Base-by-base conservation (phyloP, 2,888 invertebrate genomes). In the Thera britannica region DNA sequence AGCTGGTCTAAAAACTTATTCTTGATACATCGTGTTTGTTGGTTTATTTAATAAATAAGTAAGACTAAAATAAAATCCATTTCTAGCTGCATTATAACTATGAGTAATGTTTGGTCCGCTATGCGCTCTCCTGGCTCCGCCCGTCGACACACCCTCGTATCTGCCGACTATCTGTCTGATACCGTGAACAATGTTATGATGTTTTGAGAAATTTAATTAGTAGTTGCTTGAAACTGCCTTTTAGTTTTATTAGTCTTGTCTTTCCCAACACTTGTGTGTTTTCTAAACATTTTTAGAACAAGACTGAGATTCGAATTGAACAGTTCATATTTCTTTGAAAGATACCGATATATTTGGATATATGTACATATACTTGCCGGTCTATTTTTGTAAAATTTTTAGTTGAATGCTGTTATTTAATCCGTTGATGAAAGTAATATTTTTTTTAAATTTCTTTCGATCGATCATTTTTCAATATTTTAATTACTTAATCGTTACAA, bases 71-170 rank as follows among this genome's bases (percentile, higher is more conserved):
- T 65, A 46, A 67, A 73, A 71, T 75, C 59, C 59, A 75, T 73
- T 68, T 72, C 52, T 71, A 68, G 60, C 71, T 72, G 65, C 69
- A 68, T 65, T 61, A 67, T 61, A 66, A 75, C 72, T 83, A 84
- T 87, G 87, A 84, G 86, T 86, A 88, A 85, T 88, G 85, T 80
- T 81, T 83, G 80, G 82, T 82, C 76, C 84, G 81, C 77, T 82
- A 77, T 83, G 81, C 79, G 82, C 73, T 80, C 78, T 81, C 74
- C 80, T 78, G 82, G 73, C 85, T 80, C 90, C 92, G 90, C 93
- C 92, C 79, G 79, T 59, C 63, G 87, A 81, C 90, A 90, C 93
- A 83, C 93, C 92, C 84, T 81, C 75, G 62, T 83, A 86, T 89
- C 87, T 81, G 76, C 75, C 77, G 74, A 78, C 77, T 85, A 88